phyloP scores from a whole-genome alignment of 1,140 invertebrate species.

The Micrasema longulum region DNA sequence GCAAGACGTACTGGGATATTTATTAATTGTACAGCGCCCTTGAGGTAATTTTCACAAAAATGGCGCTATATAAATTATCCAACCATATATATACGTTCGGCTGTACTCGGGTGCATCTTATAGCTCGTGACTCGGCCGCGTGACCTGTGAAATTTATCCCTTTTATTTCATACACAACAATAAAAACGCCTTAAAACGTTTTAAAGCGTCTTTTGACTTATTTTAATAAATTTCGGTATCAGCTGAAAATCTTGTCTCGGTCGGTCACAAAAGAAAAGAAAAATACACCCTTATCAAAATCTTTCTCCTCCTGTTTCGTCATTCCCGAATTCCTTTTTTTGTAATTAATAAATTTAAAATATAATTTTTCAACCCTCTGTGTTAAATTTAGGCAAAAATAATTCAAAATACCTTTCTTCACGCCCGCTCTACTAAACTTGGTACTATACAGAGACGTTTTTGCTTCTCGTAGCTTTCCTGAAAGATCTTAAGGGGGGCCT shows the following conservation, averaged over 20 bases:
- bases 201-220: neutral
- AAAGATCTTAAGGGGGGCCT: neutral
- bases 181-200: too few relatives aligned
- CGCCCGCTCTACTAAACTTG: slow-evolving; percentile 1
- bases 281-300: neutral
- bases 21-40: too few relatives aligned
- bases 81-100: too few relatives aligned
- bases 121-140: too few relatives aligned
- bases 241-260: neutral
- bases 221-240: neutral
- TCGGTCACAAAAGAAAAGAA: neutral
- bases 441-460: slow-evolving; percentile 14
- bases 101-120: too few relatives aligned
- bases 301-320: too few relatives aligned
- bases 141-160: too few relatives aligned
- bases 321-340: neutral
- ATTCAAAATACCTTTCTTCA: slow-evolving; percentile 16
- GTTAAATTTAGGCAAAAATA: neutral
- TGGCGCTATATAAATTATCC: too few relatives aligned
- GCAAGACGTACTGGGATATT: too few relatives aligned
- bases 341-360: neutral
- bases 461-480: neutral
- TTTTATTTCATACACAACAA: too few relatives aligned
- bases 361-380: neutral
- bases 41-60: too few relatives aligned